A percentile compares a stretch with the other conserved stretches of the same genome.
These are phyloP conservation scores for Celastrina argiolus DNA, from an alignment of 2,888 invertebrate species.

Conservation along the genomic window DNA sequence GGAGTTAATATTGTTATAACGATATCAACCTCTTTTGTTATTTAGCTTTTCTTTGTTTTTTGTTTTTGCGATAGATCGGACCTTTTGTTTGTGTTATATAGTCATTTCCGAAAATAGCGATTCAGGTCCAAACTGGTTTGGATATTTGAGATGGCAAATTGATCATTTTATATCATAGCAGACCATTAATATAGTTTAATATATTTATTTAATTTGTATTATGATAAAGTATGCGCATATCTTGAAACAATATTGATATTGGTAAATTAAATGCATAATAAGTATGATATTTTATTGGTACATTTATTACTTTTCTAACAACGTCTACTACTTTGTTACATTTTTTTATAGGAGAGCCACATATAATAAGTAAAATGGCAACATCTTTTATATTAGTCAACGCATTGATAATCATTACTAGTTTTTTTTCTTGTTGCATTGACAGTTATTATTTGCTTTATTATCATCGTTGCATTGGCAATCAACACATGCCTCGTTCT, in stretches of 20 bases:
- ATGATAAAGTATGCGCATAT: slow-evolving; percentile 3
- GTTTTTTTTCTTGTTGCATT: not conserved
- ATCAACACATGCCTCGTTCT: too few species aligned
- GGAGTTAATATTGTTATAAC: not conserved
- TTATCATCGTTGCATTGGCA: too few species aligned
- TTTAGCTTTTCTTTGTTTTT: not conserved
- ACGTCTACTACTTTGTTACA: too few species aligned
- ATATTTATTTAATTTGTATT: not conserved
- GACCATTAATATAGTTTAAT: not conserved
- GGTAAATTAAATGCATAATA: not conserved
- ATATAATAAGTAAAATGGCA: too few species aligned
- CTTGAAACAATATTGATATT: not conserved
- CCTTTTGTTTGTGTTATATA: not conserved
- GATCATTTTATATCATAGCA: not conserved
- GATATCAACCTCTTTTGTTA: not conserved
- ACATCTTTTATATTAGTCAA: not conserved
- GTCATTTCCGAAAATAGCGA: slow-evolving; percentile 1
- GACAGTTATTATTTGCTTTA: not conserved
- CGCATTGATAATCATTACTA: not conserved
- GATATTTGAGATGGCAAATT: not conserved
- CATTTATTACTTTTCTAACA: too few species aligned
- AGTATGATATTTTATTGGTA: too few species aligned
- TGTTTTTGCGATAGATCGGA: not conserved
- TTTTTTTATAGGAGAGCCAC: too few species aligned
- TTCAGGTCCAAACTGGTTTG: not conserved